phyloP scores from a whole-genome alignment of 2,888 invertebrate species.

The Lamellibrachia satsuma region DNA sequence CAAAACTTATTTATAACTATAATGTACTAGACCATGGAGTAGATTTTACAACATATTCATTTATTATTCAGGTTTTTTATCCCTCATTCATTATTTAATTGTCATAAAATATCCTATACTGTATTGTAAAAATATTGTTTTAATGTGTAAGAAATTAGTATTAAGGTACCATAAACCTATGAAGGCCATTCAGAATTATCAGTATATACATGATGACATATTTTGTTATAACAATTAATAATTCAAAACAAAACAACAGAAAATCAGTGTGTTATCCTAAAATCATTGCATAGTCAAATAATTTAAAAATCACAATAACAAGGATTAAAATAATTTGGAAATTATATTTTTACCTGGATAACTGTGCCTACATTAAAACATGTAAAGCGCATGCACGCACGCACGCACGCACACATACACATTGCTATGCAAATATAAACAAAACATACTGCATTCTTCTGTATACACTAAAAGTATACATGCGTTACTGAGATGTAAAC shows the following conservation, averaged over 20 bases:
- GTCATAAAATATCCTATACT: background rate
- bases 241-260: background rate
- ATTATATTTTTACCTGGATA: background rate
- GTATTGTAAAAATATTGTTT: background rate
- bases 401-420: no score
- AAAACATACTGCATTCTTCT: background rate
- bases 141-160: background rate
- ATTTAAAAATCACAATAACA: background rate
- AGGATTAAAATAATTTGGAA: background rate
- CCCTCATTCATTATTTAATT: background rate
- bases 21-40: background rate
- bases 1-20: background rate
- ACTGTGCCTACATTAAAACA: constrained; percentile 17
- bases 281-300: background rate
- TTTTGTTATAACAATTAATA: background rate
- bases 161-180: background rate
- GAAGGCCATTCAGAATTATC: background rate
- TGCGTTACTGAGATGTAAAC: background rate
- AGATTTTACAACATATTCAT: background rate
- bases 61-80: background rate
- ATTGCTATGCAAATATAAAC: background rate
- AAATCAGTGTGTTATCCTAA: background rate
- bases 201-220: background rate
- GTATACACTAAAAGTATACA: background rate
- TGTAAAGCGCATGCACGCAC: background rate